These are phyloP conservation scores for Paramormyrops hopkinsi DNA, from an alignment of 2,797 vertebrate genomes.

Conservation along the genomic window DNA sequence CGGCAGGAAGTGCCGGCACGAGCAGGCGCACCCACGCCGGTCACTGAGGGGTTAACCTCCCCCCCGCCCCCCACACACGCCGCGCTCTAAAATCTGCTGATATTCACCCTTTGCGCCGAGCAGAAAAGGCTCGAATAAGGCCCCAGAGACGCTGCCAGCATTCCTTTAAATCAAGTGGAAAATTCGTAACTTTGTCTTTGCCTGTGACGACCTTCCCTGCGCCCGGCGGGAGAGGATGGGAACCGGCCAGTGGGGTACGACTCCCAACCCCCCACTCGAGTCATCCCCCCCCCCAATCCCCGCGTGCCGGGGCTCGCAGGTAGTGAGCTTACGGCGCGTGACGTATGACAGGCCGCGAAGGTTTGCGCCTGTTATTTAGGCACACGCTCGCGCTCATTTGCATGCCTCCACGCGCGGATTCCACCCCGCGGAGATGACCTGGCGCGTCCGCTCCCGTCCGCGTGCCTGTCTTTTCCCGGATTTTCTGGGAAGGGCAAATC, in stretches of 20 bases:
- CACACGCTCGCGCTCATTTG: neutral
- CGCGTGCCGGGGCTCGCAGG: neutral
- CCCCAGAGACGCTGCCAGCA: slow-evolving; percentile 6
- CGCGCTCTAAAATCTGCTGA: slow-evolving; percentile 12
- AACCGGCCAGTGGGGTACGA: neutral
- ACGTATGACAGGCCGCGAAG: neutral
- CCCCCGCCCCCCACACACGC: neutral
- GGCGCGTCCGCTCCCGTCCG: neutral
- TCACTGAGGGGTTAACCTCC: slow-evolving; percentile 2
- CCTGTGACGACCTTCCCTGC: slow-evolving; percentile 5
- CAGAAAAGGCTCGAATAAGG: slow-evolving; percentile 8
- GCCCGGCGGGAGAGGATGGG: neutral
- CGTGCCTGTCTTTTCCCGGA: neutral
- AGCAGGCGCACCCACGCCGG: neutral
- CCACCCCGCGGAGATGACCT: neutral
- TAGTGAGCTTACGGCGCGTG: neutral
- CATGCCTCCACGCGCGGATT: neutral
- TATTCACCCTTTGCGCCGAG: slow-evolving; percentile 3
- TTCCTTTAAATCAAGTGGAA: slow-evolving; percentile 19
- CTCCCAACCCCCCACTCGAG: neutral
- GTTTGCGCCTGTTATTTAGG: neutral
- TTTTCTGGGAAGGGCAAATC: neutral
- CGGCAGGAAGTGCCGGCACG: neutral
- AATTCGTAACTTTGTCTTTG: slow-evolving; percentile 3
- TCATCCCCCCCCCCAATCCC: neutral